Evolutionary conservation across 2,797 vertebrate species (phyloP).

Genomic region (Poliocrania exsul): DNA sequence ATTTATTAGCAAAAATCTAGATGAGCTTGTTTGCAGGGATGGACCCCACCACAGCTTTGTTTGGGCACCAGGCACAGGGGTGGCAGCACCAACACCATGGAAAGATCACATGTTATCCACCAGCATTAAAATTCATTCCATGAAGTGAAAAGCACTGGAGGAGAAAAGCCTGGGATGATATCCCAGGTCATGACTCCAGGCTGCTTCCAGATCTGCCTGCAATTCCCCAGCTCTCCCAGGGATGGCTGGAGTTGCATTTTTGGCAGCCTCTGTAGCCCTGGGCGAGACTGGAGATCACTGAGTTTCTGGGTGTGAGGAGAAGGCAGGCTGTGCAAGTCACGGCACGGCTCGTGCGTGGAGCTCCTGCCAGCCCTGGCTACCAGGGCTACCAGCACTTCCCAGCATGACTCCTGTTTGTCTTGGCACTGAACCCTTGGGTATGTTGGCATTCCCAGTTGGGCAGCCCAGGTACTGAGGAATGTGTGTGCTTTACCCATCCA

Average conservation of each 20-base stretch:
- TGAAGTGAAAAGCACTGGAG: rapidly evolving
- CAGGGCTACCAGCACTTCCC: not conserved
- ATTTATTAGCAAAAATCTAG: not conserved
- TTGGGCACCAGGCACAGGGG: not conserved
- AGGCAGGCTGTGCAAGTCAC: not conserved
- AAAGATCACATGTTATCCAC: rapidly evolving
- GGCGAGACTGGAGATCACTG: not conserved
- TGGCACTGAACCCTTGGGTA: not conserved
- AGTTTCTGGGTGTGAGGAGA: conserved; percentile 11
- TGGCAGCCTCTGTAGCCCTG: not conserved
- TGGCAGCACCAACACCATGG: not conserved
- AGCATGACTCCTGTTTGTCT: not conserved
- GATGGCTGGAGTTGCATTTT: not conserved
- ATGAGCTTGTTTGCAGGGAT: not conserved
- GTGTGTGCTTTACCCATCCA: not conserved
- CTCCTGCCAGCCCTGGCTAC: not conserved
- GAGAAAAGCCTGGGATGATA: not conserved
- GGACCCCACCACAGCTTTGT: not conserved
- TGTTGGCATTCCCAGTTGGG: not conserved
- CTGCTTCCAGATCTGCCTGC: not conserved
- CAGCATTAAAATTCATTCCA: not conserved
- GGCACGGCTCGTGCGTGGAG: rapidly evolving
- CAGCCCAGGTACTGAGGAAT: not conserved
- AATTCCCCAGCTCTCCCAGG: not conserved
- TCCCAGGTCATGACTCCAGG: not conserved